Percentiles rank a stretch among this genome's conserved stretches.
phyloP scores from a whole-genome alignment of 2,888 invertebrate species.

The Pogonocherus hispidulus region DNA sequence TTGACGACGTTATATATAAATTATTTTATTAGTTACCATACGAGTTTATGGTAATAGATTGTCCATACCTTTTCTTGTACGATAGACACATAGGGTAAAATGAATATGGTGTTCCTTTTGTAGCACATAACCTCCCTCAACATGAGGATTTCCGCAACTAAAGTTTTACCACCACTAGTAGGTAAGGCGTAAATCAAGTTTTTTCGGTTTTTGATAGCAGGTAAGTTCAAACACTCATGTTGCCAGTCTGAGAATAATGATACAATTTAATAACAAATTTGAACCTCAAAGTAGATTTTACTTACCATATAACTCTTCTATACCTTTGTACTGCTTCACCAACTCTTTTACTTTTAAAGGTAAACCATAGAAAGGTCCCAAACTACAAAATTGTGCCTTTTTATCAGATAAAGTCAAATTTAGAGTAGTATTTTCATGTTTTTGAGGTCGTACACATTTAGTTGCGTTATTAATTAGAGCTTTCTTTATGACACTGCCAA shows the following conservation, averaged over 20 bases:
- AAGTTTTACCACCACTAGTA: constrained; percentile 97
- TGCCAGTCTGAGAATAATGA: constrained; percentile 85
- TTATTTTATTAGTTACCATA: too few relatives aligned
- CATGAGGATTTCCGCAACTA: constrained; percentile 96
- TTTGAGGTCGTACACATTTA: constrained; percentile 50
- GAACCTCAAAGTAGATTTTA: background rate
- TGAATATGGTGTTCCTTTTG: constrained; percentile 87
- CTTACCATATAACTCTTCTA: constrained; percentile 86
- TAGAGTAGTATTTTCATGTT: constrained; percentile 31
- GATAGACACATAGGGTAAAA: constrained; percentile 95
- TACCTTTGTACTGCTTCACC: constrained; percentile 83
- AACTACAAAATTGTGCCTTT: constrained; percentile 43
- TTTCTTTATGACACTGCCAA: constrained; percentile 59
- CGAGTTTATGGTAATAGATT: too few relatives aligned
- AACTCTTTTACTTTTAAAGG: constrained; percentile 79
- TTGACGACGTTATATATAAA: too few relatives aligned
- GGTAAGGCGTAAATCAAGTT: constrained; percentile 95
- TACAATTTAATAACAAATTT: background rate
- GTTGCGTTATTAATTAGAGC: constrained; percentile 61
- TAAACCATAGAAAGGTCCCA: constrained; percentile 83
- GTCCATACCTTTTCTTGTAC: constrained; percentile 94
- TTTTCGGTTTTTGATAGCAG: constrained; percentile 78
- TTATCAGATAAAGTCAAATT: constrained; percentile 44
- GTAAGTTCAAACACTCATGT: constrained; percentile 86
- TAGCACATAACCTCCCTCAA: constrained; percentile 85